Evolutionary conservation across 1,140 invertebrate genomes (phyloP), one percentile per base, ranked within the genome.

Genomic region (Lysiphlebus fabarum): DNA sequence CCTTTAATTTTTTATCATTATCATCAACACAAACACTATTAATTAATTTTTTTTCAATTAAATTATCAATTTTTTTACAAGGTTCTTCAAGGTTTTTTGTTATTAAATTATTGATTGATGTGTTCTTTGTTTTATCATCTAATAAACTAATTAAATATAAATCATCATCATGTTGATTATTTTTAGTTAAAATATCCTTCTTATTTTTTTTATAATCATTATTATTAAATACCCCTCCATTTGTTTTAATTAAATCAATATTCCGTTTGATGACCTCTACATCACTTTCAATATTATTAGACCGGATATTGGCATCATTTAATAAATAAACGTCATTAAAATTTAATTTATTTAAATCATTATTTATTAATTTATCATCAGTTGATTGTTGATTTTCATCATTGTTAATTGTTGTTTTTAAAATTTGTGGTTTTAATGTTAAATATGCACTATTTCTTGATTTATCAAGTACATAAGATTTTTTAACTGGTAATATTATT

Each of bases 401-500:
- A 59, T 50, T 45, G 36, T 6, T 14, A 33, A 47, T n/a, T 14
- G 7, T 14, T 38, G 38, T 37, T 49, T 59, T 41, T 53, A 36
- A 9, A 26, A 53, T 58, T 17, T 53, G 65, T 14, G 68, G 67
- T 37, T 66, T 78, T 47, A 78, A 45, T n/a, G 76, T 77, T 6
- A 77, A 64, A 44, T 77, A 64, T 4, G 71, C 76, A 44, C 76
- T 80, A 53, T 78, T 76, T 12, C 76, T 67, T 8, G 74, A 62
- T 0, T 69, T 59, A 42, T 80, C 77, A 43, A 67, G 75, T 5
- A 78, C 41, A 43, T 80, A 78, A 0, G 65, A 58, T 38, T 70
- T 74, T 42, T 65, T 72, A 7, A 74, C 69, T 7, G 76, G 68
- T 6, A 79, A 17, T 0, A 78, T 65, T 3, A 65, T 45, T 0